phyloP scores from a whole-genome alignment of 2,797 vertebrate species.

The Pyrocephalus nanus region DNA sequence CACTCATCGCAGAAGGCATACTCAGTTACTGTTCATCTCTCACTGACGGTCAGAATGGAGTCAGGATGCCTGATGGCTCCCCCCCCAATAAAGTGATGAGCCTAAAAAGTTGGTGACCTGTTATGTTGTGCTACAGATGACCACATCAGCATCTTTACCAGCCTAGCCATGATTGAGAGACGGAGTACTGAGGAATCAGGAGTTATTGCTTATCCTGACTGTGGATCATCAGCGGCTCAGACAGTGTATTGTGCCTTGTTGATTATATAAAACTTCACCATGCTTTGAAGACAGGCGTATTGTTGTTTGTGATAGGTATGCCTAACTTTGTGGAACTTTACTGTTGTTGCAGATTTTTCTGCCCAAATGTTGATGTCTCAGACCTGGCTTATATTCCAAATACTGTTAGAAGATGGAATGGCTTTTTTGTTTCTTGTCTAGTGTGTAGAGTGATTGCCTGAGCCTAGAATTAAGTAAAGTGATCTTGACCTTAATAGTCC shows the following conservation, averaged over 20 bases:
- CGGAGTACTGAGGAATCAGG: fast-evolving
- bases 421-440: not conserved
- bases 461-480: not conserved
- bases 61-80: not conserved
- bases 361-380: not conserved
- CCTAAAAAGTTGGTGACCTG: not conserved
- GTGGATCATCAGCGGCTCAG: fast-evolving
- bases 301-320: not conserved
- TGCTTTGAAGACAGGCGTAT: not conserved
- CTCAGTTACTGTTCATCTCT: not conserved
- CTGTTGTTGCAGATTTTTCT: not conserved
- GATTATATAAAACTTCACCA: not conserved
- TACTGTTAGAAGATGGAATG: not conserved
- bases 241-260: not conserved
- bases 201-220: not conserved
- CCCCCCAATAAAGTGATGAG: not conserved
- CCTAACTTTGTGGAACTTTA: not conserved
- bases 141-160: not conserved
- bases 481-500: not conserved
- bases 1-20: not conserved
- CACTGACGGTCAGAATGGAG: not conserved
- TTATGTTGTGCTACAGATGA: not conserved
- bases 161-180: not conserved
- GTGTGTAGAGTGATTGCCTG: not conserved
- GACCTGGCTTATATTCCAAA: not conserved